Base-by-base conservation (phyloP, 2,888 invertebrate species). In the Baronia brevicornis region DNA sequence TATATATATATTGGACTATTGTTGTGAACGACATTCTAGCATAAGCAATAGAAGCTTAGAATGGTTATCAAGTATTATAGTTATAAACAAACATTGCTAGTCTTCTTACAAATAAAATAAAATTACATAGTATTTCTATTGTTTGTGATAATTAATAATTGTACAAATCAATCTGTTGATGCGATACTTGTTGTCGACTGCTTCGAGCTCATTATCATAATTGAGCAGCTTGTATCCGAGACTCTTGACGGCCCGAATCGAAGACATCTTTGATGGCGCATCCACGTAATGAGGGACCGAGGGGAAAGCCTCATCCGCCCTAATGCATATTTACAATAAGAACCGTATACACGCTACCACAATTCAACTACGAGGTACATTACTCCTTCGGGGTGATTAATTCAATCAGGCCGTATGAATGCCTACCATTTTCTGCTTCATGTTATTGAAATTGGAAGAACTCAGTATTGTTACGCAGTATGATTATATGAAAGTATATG, bases 151-250 rank as follows among this genome's bases (percentile, higher is more conserved):
- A n/a, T n/a, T n/a, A n/a, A n/a, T n/a, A n/a, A n/a, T n/a, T n/a
- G n/a, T n/a, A n/a, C 56, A 59, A 65, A 68, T 66, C 64, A 68
- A 72, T 70, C 64, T 65, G 63, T 46, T 51, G 54, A 55, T 62
- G 57, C 60, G 59, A 18, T 10, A 8, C 3, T 4, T 14, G 19
- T 62, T 67, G 70, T 67, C 58, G 60, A 67, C 65, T 66, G 62
- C 61, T 62, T 61, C 58, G 62, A 62, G 65, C 52, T 75, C 78
- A 79, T 80, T 79, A 79, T 57, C 75, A 78, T 79, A 78, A 80
- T 79, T 79, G 77, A 77, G 67, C 69, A 60, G 63, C 70, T 69
- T 64, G 68, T 68, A 65, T 72, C 67, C 71, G 65, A 67, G 69
- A 70, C 69, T 67, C 67, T 74, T 68, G 64, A 63, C 66, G 60